These are phyloP conservation scores for Hipposideros armiger DNA, from an alignment of 2,113 vertebrate species.

Conservation along the genomic window DNA sequence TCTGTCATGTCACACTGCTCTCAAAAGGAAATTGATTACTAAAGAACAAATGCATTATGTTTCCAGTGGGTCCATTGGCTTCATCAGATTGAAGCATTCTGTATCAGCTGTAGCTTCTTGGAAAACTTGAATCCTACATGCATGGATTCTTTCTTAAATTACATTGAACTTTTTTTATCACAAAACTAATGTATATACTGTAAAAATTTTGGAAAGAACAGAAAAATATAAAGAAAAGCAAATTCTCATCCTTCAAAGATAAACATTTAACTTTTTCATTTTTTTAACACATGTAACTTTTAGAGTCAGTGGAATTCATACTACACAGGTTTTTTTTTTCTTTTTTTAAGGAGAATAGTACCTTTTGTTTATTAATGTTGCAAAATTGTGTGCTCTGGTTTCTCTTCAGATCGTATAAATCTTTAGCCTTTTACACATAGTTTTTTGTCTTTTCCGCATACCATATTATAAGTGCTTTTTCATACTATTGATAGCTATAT, in stretches of 20 bases:
- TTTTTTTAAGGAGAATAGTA: no score
- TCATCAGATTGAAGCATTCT: constrained; percentile 42
- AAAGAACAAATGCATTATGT: constrained; percentile 64
- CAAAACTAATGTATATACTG: neutral
- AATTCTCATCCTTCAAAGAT: neutral
- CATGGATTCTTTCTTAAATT: constrained; percentile 40
- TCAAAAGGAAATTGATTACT: constrained; percentile 66
- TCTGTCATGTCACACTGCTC: constrained; percentile 59
- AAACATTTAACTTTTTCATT: constrained; percentile 9
- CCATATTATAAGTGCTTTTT: constrained; percentile 45
- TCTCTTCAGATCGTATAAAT: no score
- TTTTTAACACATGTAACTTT: neutral
- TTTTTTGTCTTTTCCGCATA: neutral
- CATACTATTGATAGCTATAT: neutral
- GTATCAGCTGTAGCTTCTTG: neutral
- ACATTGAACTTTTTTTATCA: neutral
- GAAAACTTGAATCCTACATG: constrained; percentile 42
- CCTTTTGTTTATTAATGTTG: no score
- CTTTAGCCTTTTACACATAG: neutral
- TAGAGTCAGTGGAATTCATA: neutral
- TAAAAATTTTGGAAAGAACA: constrained; percentile 42
- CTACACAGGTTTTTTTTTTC: neutral
- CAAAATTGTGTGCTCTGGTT: no score
- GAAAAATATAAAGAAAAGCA: constrained; percentile 46
- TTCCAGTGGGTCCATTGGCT: constrained; percentile 4